Percentiles rank a stretch among this genome's conserved stretches.
These are phyloP conservation scores for Neodon shergylaensis DNA, from an alignment of 2,113 vertebrate species.

Conservation along the genomic window DNA sequence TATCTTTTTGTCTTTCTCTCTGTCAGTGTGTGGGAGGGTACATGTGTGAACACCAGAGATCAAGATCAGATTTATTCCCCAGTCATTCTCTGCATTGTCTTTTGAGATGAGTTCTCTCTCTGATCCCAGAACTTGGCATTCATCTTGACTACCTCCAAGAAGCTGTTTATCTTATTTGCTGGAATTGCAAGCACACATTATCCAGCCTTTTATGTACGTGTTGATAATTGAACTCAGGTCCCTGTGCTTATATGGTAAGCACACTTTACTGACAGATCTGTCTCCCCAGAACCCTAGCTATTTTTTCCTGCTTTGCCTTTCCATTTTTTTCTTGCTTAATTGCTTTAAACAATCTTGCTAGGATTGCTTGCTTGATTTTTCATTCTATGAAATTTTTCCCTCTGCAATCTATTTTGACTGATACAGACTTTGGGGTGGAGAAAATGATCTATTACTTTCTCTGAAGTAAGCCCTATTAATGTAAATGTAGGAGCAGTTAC, in stretches of 20 bases:
- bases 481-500: conserved; percentile 27
- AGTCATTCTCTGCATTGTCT: no score
- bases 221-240: background rate
- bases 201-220: background rate
- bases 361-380: background rate
- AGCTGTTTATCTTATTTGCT: no score
- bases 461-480: background rate
- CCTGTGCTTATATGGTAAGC: background rate
- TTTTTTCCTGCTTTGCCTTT: background rate
- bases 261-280: background rate
- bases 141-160: background rate
- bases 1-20: background rate
- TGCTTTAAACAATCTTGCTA: background rate
- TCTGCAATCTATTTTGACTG: background rate
- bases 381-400: background rate
- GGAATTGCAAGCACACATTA: background rate
- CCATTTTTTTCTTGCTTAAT: background rate
- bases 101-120: background rate
- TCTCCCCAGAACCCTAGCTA: accelerated
- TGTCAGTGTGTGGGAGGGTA: background rate
- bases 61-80: background rate
- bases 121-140: background rate
- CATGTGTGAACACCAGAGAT: background rate
- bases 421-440: background rate
- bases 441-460: conserved; percentile 17